phyloP scores from a whole-genome alignment of 2,888 invertebrate species.

The Agrotis exclamationis region DNA sequence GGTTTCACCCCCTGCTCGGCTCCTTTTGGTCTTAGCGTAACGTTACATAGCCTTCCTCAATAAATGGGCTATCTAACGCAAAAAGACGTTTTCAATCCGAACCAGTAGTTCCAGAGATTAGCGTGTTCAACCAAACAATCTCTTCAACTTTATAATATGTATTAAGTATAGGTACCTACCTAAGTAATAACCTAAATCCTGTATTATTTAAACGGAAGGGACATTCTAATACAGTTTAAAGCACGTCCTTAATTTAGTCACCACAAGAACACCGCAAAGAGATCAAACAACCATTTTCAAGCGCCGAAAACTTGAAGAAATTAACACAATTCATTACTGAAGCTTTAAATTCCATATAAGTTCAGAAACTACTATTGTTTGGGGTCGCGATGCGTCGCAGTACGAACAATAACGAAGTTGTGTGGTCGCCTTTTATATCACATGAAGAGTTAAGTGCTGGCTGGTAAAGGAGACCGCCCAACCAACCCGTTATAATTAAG shows the following conservation, averaged over 20 bases:
- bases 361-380: constrained; percentile 56
- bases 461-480: constrained; percentile 28
- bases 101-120: too few relatives aligned
- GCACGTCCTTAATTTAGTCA: constrained; percentile 8
- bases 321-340: constrained; percentile 62
- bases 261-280: constrained; percentile 17
- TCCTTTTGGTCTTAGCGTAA: too few relatives aligned
- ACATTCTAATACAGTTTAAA: constrained; percentile 2
- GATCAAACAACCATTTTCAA: constrained; percentile 39
- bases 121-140: too few relatives aligned
- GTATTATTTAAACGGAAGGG: neutral
- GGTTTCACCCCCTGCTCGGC: too few relatives aligned
- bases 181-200: neutral
- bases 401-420: constrained; percentile 57
- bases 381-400: constrained; percentile 27
- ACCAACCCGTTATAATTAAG: constrained; percentile 56
- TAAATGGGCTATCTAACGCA: too few relatives aligned
- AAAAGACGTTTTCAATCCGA: too few relatives aligned
- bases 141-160: too few relatives aligned
- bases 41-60: too few relatives aligned
- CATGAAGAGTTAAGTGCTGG: constrained; percentile 42
- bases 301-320: constrained; percentile 53
- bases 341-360: constrained; percentile 59
- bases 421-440: constrained; percentile 55
- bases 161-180: too few relatives aligned